These are phyloP conservation scores for Amaurobius ferox DNA, from an alignment of 2,888 invertebrate genomes.

Conservation along the genomic window DNA sequence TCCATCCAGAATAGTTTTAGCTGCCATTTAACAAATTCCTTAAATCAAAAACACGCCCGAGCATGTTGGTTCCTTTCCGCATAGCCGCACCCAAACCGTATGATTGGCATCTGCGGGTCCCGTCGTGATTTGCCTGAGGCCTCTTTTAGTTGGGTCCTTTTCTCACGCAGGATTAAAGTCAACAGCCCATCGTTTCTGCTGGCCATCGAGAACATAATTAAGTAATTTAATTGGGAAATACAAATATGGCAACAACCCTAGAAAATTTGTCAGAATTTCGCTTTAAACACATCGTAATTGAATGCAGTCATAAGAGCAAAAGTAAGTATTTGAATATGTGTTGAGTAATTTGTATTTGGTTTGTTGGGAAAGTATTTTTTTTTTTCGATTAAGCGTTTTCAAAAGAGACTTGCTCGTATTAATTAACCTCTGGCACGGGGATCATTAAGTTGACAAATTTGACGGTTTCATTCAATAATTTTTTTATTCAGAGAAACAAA, in stretches of 20 bases:
- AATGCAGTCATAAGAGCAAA: not conserved
- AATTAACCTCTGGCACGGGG: not conserved
- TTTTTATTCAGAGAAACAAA: no score
- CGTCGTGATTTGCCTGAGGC: constrained; percentile 54
- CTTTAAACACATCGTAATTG: not conserved
- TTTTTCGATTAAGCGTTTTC: not conserved
- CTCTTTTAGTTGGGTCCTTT: constrained; percentile 19
- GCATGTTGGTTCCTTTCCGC: constrained; percentile 25
- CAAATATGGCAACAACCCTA: not conserved
- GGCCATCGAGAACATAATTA: constrained; percentile 55
- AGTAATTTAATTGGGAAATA: constrained; percentile 55
- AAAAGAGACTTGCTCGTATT: not conserved
- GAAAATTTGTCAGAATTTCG: constrained; percentile 12
- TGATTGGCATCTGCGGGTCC: constrained; percentile 47
- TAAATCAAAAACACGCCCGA: not conserved
- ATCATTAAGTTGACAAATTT: no score
- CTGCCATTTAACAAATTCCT: not conserved
- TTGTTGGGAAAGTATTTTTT: not conserved
- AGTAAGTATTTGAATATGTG: not conserved
- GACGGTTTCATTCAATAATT: no score
- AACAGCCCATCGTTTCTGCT: constrained; percentile 48
- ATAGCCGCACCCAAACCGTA: constrained; percentile 20
- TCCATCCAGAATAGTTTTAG: not conserved
- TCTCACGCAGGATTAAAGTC: constrained; percentile 59
- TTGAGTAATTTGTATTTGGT: not conserved